Evolutionary conservation across 2,797 vertebrate species (phyloP).

Genomic region (Coccyzus lansbergi): DNA sequence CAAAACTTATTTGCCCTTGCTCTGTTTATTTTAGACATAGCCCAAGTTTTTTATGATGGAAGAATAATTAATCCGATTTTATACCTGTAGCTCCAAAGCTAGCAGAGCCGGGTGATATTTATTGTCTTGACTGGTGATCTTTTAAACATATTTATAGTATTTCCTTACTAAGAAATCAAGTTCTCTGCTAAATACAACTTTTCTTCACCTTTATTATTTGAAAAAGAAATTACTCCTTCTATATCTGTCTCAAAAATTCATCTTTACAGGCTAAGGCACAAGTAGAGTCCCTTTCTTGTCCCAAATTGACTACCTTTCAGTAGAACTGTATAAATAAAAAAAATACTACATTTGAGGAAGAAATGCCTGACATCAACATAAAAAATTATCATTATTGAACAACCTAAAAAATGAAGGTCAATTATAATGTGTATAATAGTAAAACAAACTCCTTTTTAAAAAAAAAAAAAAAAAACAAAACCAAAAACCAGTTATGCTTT

Average conservation of each 20-base stretch:
- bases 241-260: not conserved
- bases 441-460: not conserved
- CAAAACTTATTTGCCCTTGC: not conserved
- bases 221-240: not conserved
- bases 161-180: not conserved
- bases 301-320: not conserved
- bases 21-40: not conserved
- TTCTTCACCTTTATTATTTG: not conserved
- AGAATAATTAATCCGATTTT: constrained; percentile 16
- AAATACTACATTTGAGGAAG: not conserved
- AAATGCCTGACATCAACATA: not conserved
- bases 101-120: not conserved
- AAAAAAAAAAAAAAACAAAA: too few species aligned
- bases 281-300: not conserved
- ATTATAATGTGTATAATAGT: not conserved
- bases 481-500: not conserved
- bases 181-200: not conserved
- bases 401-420: not conserved
- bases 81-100: not conserved
- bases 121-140: not conserved
- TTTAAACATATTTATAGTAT: not conserved
- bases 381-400: not conserved
- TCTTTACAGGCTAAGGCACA: not conserved
- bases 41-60: not conserved
- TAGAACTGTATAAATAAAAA: not conserved